Evolutionary conservation across 2,113 vertebrate genomes (phyloP), one percentile per base, ranked within the genome.

Genomic region (Microcebus griseorufus): DNA sequence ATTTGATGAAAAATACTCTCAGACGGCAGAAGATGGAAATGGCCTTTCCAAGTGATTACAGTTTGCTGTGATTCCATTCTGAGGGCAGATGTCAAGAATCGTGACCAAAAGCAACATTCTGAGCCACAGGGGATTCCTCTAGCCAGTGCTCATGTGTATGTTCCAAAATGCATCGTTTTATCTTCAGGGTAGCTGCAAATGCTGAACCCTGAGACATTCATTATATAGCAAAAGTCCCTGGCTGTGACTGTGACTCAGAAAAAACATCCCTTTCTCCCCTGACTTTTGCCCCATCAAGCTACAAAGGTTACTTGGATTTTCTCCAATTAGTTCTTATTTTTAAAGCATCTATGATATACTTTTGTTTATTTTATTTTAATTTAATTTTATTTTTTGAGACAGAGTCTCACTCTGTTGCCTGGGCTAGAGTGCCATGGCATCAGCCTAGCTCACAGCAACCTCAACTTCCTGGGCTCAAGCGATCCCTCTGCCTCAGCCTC

Each of bases 51-150:
- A 90, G 79, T 83, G 67, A 51, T 93, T 67, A 86, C 51, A 96
- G 93, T 88, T 67, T 80, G 60, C 42, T 72, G 37, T 29, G 53
- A 78, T 76, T 96, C 75, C 37, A 79, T 64, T 29, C 81, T 39
- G n/a, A 55, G n/a, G 72, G 62, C 45, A 65, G 48, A 45, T 48
- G 93, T 81, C 87, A 96, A 96, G 90, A 93, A 88, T 89, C 55
- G 5, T 94, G 93, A 97, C 83, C 7, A 1, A 85, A 84, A 82
- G 76, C 72, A 76, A 62, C 67, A 55, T 95, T 72, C 83, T 94
- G 32, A 85, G 60, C 87, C 79, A 93, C 76, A 83, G 93, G 85
- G 78, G 62, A 51, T 72, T 81, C 67, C 62, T 83, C 78, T n/a
- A 0, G 1, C 67, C 39, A 67, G 53, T 17, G n/a, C 32, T 88